A percentile compares a stretch with the other conserved stretches of the same genome.
Conservation (phyloP, 2,797 vertebrate genomes). For the Falco biarmicus region DNA sequence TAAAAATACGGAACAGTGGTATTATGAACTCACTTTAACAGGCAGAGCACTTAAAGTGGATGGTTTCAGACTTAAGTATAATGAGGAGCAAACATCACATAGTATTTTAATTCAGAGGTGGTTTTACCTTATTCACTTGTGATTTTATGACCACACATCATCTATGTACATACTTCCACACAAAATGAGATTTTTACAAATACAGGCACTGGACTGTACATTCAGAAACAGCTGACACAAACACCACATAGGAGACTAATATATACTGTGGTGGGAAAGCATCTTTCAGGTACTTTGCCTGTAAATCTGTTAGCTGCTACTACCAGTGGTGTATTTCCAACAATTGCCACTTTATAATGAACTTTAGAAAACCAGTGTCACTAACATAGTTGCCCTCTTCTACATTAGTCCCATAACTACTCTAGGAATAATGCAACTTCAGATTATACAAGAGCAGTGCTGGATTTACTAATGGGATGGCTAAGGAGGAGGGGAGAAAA, state of each 20-base stretch:
- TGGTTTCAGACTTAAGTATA: neutral
- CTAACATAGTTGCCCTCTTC: neutral
- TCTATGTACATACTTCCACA: neutral
- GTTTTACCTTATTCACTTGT: neutral
- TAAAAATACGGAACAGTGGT: neutral
- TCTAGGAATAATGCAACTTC: neutral
- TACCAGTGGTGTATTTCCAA: neutral
- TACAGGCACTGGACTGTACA: neutral
- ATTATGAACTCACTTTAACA: neutral
- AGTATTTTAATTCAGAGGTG: neutral
- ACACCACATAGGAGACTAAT: neutral
- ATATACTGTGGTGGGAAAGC: neutral
- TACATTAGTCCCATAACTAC: neutral
- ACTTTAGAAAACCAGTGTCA: neutral
- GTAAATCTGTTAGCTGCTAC: neutral
- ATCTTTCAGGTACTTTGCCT: neutral
- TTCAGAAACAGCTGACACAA: neutral
- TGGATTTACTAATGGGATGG: neutral
- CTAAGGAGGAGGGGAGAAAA: accelerated
- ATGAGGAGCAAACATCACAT: neutral
- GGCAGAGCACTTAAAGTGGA: neutral
- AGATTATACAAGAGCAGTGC: neutral
- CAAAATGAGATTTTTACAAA: neutral
- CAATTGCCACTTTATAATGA: neutral
- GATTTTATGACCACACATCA: neutral